Evolutionary conservation across 2,797 vertebrate genomes (phyloP).

Genomic region (Galagoides demidoff): DNA sequence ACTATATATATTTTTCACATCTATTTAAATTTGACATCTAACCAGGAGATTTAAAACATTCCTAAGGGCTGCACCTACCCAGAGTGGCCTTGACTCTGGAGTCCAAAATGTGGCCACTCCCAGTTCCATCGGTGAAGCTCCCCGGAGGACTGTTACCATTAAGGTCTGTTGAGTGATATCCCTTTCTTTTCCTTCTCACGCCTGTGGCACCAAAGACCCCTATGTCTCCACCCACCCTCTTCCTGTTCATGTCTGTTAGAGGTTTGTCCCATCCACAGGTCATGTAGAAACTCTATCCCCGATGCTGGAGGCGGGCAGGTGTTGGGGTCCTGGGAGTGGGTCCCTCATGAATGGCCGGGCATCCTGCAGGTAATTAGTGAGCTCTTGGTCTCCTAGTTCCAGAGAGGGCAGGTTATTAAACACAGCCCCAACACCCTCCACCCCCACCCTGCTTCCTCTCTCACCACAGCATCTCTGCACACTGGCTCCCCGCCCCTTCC

Average conservation of each 20-base stretch:
- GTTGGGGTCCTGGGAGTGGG: background rate
- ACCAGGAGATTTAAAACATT: background rate
- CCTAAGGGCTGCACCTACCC: background rate
- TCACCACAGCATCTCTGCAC: background rate
- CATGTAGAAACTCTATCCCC: background rate
- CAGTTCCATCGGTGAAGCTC: constrained; percentile 36
- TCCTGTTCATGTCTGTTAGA: background rate
- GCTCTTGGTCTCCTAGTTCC: background rate
- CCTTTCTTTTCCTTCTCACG: background rate
- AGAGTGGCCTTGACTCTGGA: background rate
- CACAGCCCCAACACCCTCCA: background rate
- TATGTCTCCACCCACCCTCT: background rate
- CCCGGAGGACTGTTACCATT: background rate
- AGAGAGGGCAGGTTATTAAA: background rate
- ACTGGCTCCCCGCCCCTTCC: background rate
- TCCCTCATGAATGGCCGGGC: background rate
- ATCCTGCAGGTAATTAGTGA: background rate
- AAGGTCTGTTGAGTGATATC: background rate
- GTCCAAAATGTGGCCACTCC: background rate
- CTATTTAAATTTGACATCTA: background rate
- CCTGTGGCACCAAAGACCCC: background rate
- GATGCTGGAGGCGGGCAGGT: background rate
- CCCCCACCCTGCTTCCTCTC: background rate
- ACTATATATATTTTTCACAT: background rate
- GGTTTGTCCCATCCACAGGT: background rate